Conservation (phyloP, 2,797 vertebrate species). For the Glyptemys insculpta region DNA sequence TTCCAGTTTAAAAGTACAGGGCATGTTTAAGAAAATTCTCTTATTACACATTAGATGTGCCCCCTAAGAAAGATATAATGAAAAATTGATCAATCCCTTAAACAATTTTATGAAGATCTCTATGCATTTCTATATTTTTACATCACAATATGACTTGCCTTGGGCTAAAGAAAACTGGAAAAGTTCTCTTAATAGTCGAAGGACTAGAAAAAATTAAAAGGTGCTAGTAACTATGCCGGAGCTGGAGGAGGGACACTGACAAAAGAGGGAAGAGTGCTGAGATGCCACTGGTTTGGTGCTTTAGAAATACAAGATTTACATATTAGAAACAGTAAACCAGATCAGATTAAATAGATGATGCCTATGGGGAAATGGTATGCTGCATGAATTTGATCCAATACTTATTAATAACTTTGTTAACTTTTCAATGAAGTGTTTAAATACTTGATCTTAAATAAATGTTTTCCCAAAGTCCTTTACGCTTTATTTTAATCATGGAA, state of each 20-base stretch:
- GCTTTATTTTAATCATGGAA: background rate
- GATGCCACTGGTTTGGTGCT: background rate
- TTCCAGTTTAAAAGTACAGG: background rate
- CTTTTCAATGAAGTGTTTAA: background rate
- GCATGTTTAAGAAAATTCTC: accelerated
- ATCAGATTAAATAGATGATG: background rate
- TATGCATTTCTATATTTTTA: background rate
- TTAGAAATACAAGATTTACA: constrained; percentile 3
- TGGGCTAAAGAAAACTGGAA: background rate
- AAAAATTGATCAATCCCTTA: background rate
- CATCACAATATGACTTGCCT: background rate
- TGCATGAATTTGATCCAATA: background rate
- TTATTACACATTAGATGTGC: too few species aligned
- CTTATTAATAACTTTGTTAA: background rate
- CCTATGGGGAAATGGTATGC: background rate
- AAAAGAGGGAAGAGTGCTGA: background rate
- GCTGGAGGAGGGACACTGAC: background rate
- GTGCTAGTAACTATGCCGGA: background rate
- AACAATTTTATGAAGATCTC: background rate
- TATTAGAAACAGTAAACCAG: background rate
- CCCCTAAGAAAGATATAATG: too few species aligned
- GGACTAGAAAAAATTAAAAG: too few species aligned
- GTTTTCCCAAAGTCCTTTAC: background rate
- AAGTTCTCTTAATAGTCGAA: too few species aligned
- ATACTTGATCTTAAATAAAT: background rate